Percentiles rank a stretch among this genome's conserved stretches.
Evolutionary conservation across 2,797 vertebrate genomes (phyloP).

Genomic region (Thunnus albacares): DNA sequence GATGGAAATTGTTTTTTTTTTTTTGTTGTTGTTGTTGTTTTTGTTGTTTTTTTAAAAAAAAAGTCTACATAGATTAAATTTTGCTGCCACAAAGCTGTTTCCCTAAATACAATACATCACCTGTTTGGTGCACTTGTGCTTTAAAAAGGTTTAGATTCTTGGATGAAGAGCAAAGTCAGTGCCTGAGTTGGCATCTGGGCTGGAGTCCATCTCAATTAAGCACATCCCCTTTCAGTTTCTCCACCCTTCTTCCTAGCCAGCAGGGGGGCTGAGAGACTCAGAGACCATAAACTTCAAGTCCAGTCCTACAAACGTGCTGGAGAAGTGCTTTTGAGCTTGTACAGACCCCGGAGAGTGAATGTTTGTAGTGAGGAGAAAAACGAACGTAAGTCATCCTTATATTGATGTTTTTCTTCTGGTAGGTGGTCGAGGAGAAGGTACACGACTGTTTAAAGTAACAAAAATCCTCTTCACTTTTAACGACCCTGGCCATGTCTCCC

Average conservation of each 20-base stretch:
- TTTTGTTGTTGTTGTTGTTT: too few species aligned
- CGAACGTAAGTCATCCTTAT: neutral
- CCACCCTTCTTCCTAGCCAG: conserved; percentile 6
- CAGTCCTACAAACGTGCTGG: conserved; percentile 13
- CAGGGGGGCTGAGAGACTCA: conserved; percentile 3
- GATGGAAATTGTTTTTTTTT: neutral
- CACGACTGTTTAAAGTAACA: neutral
- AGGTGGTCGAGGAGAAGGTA: neutral
- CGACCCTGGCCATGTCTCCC: neutral
- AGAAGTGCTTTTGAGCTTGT: conserved; percentile 29
- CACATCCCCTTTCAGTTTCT: conserved; percentile 39
- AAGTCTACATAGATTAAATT: neutral
- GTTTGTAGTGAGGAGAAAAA: neutral
- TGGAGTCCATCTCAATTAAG: conserved; percentile 42
- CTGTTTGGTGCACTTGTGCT: conserved; percentile 7
- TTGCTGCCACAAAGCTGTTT: neutral
- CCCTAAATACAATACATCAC: neutral
- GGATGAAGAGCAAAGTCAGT: conserved; percentile 36
- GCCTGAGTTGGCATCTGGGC: conserved; percentile 37
- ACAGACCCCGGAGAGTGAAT: neutral
- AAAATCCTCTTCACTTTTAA: neutral
- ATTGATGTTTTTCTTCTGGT: neutral
- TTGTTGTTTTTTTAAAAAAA: neutral
- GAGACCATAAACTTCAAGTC: conserved; percentile 20
- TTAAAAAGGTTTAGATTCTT: conserved; percentile 13